Base-by-base conservation (phyloP, 2,888 invertebrate species). In the Lamellibrachia columna region DNA sequence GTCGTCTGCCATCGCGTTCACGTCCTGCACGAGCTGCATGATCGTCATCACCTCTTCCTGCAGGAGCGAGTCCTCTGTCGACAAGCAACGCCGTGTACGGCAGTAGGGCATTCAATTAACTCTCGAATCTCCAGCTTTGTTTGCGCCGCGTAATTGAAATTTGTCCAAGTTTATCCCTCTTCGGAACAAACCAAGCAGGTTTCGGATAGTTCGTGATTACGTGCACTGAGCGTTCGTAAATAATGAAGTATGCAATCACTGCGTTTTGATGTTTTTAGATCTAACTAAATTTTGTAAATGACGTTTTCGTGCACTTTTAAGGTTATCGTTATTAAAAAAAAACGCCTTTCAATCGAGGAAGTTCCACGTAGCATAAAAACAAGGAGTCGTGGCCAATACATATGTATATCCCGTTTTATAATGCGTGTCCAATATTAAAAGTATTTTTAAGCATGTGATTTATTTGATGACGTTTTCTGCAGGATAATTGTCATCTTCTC, bases 31-130 rank as follows among this genome's bases (percentile, higher is more conserved):
- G 53, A 94, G 92, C 93, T 94, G 94, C 93, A 94, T 93, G 28
- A 94, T 92, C 91, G 94, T 93, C 93, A 94, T 92, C 91, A 94
- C 94, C 92, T 94, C 94, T 90, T 94, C 92, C 92, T 94, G 94
- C 53, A 94, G 93, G 55, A 93, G 60, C 7, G 92, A 92, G 90
- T 94, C 94, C 91, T 93, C 94, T 94, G 92, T 75, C 22, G 22
- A 75, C 75, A 75, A 11, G 22, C 22, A 2, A 22, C 3, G n/a
- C 15, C 4, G 6, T 15, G 75, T 75, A 75, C 1, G 22, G 2
- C 3, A 75, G 75, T 75, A 6, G 15, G 3, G 22, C 75, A 3
- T 75, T 75, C 75, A 22, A 75, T 15, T 75, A 75, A 0, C 75
- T 75, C n/a, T 75, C 22, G n/a, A 22, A 75, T 75, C 22, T 75